phyloP scores from a whole-genome alignment of 2,797 vertebrate genomes.

The Rhabdomys pumilio region DNA sequence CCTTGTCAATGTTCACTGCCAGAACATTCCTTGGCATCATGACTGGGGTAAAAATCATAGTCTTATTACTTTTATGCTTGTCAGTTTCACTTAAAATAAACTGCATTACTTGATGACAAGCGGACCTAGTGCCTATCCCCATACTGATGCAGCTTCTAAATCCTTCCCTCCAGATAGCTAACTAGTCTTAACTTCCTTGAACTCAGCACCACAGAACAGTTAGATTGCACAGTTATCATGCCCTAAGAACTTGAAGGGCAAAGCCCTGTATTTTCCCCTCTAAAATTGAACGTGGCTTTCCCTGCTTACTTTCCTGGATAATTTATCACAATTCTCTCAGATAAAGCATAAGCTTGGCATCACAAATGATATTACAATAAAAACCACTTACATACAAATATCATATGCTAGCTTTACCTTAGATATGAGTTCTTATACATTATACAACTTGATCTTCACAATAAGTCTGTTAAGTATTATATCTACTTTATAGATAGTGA shows the following conservation, averaged over 20 bases:
- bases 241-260: not conserved
- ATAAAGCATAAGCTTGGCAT: not conserved
- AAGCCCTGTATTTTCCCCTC: not conserved
- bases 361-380: constrained; percentile 11
- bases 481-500: not conserved
- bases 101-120: not conserved
- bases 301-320: constrained; percentile 22
- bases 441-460: not conserved
- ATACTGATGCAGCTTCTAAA: constrained; percentile 36
- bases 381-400: not conserved
- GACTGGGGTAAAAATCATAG: not conserved
- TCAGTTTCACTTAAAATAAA: constrained; percentile 53
- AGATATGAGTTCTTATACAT: not conserved
- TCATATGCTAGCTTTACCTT: not conserved
- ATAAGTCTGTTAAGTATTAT: constrained; percentile 37
- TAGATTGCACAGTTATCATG: not conserved
- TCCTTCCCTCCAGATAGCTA: constrained; percentile 7
- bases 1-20: constrained; percentile 44
- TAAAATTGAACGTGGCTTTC: not conserved
- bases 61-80: not conserved
- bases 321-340: constrained; percentile 37
- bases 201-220: constrained; percentile 11
- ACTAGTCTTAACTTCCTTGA: constrained; percentile 30
- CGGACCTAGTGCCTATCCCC: not conserved
- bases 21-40: not conserved